phyloP scores from a whole-genome alignment of 2,797 vertebrate genomes.

The Phrynocephalus forsythii region DNA sequence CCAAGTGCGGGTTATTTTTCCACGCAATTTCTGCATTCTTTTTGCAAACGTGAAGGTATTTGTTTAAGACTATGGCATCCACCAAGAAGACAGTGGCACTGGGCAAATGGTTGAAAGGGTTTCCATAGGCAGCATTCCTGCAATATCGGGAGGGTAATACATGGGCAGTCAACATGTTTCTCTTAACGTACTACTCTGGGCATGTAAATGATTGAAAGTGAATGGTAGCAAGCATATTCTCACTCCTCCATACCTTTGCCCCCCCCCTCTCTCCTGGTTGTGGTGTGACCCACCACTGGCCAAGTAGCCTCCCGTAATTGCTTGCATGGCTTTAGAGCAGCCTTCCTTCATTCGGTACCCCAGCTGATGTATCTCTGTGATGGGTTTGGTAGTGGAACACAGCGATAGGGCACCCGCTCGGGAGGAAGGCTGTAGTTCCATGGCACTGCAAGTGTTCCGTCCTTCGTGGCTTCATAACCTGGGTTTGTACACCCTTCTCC shows the following conservation, averaged over 20 bases:
- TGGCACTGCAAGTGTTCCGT: background rate
- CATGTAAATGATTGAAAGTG: background rate
- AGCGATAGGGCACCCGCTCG: background rate
- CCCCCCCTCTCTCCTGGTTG: background rate
- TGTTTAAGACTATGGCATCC: constrained; percentile 33
- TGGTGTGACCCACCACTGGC: background rate
- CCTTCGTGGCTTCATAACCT: background rate
- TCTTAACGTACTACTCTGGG: constrained; percentile 5
- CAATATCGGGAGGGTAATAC: constrained; percentile 21
- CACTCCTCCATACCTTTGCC: background rate
- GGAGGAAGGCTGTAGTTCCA: background rate
- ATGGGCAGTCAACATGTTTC: background rate
- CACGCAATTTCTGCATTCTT: constrained; percentile 58
- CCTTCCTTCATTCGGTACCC: background rate
- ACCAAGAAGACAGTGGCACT: constrained; percentile 31
- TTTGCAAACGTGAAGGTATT: constrained; percentile 45
- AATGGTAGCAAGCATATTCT: background rate
- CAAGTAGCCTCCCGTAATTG: background rate
- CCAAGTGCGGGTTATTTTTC: constrained; percentile 51
- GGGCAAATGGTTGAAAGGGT: constrained; percentile 28
- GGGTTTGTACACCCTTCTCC: background rate
- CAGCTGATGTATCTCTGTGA: background rate
- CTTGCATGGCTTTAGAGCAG: background rate
- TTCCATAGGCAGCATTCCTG: constrained; percentile 7
- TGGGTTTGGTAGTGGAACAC: background rate